phyloP scores from a whole-genome alignment of 2,113 vertebrate genomes.

The Gobio gobio region DNA sequence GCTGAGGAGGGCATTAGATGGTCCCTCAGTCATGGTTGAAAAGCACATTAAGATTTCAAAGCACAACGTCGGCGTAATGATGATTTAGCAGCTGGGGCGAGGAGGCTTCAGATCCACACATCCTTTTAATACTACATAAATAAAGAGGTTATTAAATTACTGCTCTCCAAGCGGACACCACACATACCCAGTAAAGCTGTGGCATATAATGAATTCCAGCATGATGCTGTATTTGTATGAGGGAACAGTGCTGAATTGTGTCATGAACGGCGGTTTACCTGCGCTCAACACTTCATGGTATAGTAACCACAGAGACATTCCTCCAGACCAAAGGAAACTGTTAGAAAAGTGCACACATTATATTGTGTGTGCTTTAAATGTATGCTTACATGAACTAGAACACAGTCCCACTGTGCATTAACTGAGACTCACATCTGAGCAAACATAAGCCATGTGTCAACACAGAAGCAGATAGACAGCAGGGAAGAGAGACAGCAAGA shows the following conservation, averaged over 20 bases:
- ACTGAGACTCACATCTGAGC: constrained; percentile 38
- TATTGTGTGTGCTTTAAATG: constrained; percentile 21
- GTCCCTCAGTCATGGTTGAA: constrained; percentile 11
- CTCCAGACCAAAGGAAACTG: constrained; percentile 10
- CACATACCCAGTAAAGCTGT: not conserved
- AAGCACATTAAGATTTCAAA: constrained; percentile 33
- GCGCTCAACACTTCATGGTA: constrained; percentile 39
- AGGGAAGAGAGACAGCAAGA: not conserved
- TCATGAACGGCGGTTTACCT: constrained; percentile 24
- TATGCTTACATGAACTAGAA: not conserved
- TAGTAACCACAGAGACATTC: constrained; percentile 12
- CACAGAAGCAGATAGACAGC: not conserved
- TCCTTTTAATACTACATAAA: constrained; percentile 49
- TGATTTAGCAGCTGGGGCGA: constrained; percentile 28
- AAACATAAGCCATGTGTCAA: constrained; percentile 37
- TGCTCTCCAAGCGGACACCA: not conserved
- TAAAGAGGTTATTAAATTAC: constrained; percentile 50
- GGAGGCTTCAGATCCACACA: constrained; percentile 23
- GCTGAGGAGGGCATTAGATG: constrained; percentile 19
- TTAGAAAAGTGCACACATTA: constrained; percentile 1
- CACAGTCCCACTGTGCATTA: not conserved
- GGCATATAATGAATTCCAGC: constrained; percentile 43
- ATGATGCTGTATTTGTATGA: constrained; percentile 7
- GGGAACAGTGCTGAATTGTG: constrained; percentile 35
- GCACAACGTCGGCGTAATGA: constrained; percentile 1